Conservation (phyloP, 2,113 vertebrate genomes). For the Capricornis sumatraensis region DNA sequence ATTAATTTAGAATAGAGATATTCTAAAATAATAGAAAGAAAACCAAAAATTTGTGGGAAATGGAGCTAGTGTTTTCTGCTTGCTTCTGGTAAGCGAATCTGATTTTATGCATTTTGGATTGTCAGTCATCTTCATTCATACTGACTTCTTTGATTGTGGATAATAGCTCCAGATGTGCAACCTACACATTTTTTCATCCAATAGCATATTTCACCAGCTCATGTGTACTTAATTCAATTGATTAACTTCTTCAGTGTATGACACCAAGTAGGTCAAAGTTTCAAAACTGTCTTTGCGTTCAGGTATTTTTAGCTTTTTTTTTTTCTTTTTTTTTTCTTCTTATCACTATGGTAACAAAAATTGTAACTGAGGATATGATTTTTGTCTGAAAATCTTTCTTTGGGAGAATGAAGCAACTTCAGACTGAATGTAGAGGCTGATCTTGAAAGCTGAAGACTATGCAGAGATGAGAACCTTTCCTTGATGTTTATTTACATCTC, state of each 20-base stretch:
- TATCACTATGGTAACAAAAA: conserved; percentile 78
- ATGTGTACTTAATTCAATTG: conserved; percentile 36
- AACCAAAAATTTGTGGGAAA: neutral
- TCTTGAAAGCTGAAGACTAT: neutral
- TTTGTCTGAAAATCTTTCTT: conserved; percentile 67
- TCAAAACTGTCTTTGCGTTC: conserved; percentile 70
- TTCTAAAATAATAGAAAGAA: conserved; percentile 21
- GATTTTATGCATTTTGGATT: conserved; percentile 27
- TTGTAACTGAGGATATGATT: conserved; percentile 68
- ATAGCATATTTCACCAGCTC: neutral
- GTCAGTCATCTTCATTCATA: conserved; percentile 46
- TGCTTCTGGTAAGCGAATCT: neutral
- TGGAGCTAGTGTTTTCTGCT: neutral
- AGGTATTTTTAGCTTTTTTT: conserved; percentile 75
- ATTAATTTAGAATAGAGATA: conserved; percentile 9
- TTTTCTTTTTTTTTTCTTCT: conserved; percentile 42
- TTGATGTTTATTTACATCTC: conserved; percentile 5
- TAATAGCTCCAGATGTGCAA: conserved; percentile 34
- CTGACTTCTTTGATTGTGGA: conserved; percentile 33
- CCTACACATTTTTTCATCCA: conserved; percentile 2
- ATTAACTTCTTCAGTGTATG: conserved; percentile 53
- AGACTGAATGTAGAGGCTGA: neutral
- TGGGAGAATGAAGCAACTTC: conserved; percentile 60
- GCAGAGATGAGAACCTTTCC: neutral
- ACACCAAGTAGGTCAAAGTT: conserved; percentile 74